A percentile compares a stretch with the other conserved stretches of the same genome.
These are phyloP conservation scores for Lasioglossum marginatum DNA, from an alignment of 2,888 invertebrate genomes.

Conservation along the genomic window DNA sequence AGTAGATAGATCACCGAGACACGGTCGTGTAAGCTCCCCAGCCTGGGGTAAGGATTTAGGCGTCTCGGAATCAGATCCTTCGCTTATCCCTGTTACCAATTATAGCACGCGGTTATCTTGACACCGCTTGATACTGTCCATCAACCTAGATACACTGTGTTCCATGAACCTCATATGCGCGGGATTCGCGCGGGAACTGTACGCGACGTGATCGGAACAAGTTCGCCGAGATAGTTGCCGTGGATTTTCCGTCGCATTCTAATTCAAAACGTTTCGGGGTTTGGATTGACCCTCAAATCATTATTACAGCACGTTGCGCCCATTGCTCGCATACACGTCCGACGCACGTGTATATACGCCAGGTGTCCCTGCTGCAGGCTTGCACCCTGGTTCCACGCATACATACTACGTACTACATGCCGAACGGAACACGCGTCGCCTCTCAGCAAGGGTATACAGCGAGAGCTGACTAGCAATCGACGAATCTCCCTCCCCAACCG, in stretches of 20 bases:
- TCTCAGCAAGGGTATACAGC: neutral
- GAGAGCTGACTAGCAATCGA: conserved; percentile 24
- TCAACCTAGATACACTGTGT: neutral
- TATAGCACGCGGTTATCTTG: neutral
- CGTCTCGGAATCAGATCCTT: conserved; percentile 4
- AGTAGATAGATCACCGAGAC: neutral
- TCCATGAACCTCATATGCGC: neutral
- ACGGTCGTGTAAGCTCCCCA: neutral
- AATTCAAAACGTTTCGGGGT: too few species aligned
- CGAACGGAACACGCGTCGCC: neutral
- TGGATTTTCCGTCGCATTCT: neutral
- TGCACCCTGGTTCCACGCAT: conserved; percentile 26
- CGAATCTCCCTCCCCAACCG: conserved; percentile 9
- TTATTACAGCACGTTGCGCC: conserved; percentile 5
- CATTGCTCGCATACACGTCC: neutral
- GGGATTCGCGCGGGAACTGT: neutral
- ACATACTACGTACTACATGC: neutral
- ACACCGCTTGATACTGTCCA: neutral
- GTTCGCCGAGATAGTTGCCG: neutral
- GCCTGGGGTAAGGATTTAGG: neutral
- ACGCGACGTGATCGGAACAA: neutral
- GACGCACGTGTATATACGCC: conserved; percentile 18
- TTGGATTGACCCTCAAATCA: neutral
- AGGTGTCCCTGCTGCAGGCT: conserved; percentile 32
- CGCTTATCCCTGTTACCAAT: conserved; percentile 7